phyloP scores from a whole-genome alignment of 2,113 vertebrate genomes.

The Alethe castanea region DNA sequence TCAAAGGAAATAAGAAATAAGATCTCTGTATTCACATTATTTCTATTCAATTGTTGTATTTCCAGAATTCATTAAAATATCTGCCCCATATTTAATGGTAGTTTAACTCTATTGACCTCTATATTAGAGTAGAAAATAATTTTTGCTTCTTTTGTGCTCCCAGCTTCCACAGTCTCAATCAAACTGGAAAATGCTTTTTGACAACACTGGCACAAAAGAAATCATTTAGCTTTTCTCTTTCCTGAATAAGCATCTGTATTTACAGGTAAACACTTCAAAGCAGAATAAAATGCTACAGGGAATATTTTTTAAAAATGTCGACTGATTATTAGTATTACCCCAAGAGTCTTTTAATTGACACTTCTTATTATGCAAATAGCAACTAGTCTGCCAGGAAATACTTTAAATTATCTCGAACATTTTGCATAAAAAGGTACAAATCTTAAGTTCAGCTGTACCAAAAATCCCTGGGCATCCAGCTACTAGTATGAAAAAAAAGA shows the following conservation, averaged over 20 bases:
- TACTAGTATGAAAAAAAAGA: background rate
- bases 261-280: slow-evolving; percentile 20
- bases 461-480: background rate
- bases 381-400: slow-evolving; percentile 7
- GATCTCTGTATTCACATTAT: background rate
- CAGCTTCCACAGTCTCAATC: background rate
- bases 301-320: slow-evolving; percentile 11
- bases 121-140: background rate
- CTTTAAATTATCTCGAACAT: background rate
- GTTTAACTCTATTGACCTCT: slow-evolving; percentile 11
- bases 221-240: background rate
- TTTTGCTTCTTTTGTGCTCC: background rate
- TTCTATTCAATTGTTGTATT: background rate
- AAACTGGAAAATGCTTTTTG: slow-evolving; percentile 21
- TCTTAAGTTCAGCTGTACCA: background rate
- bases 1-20: background rate
- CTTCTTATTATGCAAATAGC: slow-evolving; percentile 19
- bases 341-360: background rate
- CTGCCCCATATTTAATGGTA: background rate
- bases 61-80: slow-evolving; percentile 11
- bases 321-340: slow-evolving; percentile 6
- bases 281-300: background rate
- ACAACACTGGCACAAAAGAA: slow-evolving; percentile 13
- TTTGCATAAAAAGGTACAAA: background rate
- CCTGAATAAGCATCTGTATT: slow-evolving; percentile 16